Evolutionary conservation across 2,888 invertebrate species (phyloP).

Genomic region (Dione juno): DNA sequence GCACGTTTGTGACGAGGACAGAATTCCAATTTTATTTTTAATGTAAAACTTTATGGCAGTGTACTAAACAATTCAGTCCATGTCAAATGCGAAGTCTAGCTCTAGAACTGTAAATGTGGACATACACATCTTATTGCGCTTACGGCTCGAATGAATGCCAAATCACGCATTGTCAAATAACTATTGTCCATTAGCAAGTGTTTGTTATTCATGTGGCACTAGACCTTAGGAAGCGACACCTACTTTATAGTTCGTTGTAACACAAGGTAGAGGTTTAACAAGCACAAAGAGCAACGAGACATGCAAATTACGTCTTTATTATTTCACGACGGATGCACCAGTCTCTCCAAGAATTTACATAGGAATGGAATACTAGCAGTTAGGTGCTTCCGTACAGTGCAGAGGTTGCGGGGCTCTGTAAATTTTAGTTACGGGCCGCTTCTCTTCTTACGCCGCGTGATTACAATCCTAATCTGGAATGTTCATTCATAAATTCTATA

Average conservation of each 20-base stretch:
- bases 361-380: slow-evolving; percentile 73
- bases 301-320: slow-evolving; percentile 77
- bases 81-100: slow-evolving; percentile 21
- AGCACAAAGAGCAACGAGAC: slow-evolving; percentile 71
- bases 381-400: slow-evolving; percentile 62
- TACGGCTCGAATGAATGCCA: slow-evolving; percentile 58
- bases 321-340: slow-evolving; percentile 69
- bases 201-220: slow-evolving; percentile 63
- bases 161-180: slow-evolving; percentile 63
- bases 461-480: slow-evolving; percentile 70
- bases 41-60: slow-evolving; percentile 4
- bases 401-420: slow-evolving; percentile 51
- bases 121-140: slow-evolving; percentile 24
- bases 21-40: slow-evolving; percentile 14
- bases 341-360: slow-evolving; percentile 68
- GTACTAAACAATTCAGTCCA: slow-evolving; percentile 42
- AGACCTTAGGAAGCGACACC: slow-evolving; percentile 58
- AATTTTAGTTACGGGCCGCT: slow-evolving; percentile 42
- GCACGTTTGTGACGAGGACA: slow-evolving; percentile 11
- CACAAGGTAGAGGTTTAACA: slow-evolving; percentile 52
- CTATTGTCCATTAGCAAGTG: slow-evolving; percentile 60
- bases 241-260: slow-evolving; percentile 53
- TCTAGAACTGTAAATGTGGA: slow-evolving; percentile 6
- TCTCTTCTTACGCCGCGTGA: slow-evolving; percentile 55
- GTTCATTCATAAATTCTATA: slow-evolving; percentile 71